Percentiles rank a stretch among this genome's conserved stretches.
Evolutionary conservation across 2,888 invertebrate species (phyloP).

Genomic region (Pteria penguin): DNA sequence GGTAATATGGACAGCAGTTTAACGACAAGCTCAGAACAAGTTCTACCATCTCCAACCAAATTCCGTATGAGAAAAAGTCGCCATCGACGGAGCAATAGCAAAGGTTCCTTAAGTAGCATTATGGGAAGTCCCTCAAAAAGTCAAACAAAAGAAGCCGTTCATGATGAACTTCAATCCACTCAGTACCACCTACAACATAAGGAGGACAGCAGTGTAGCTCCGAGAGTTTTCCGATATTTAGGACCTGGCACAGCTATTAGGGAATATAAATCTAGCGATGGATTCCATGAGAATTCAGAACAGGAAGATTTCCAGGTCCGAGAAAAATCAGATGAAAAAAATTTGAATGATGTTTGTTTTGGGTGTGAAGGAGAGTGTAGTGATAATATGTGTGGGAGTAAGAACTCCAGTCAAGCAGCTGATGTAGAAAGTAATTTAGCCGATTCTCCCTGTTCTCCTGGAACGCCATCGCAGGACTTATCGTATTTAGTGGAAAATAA

Average conservation of each 20-base stretch:
- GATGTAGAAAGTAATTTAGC: constrained; percentile 73
- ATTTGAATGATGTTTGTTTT: constrained; percentile 78
- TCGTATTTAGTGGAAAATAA: constrained; percentile 57
- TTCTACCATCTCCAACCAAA: constrained; percentile 73
- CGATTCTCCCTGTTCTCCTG: constrained; percentile 63
- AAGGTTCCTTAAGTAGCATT: constrained; percentile 72
- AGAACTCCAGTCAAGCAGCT: constrained; percentile 54
- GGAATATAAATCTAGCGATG: constrained; percentile 49
- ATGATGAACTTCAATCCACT: constrained; percentile 65
- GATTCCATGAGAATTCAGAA: neutral
- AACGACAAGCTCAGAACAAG: constrained; percentile 70
- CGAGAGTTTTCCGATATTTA: constrained; percentile 69
- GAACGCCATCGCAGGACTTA: constrained; percentile 54
- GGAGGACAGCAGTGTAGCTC: constrained; percentile 54
- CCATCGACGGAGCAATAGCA: constrained; percentile 78
- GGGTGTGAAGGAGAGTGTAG: constrained; percentile 77
- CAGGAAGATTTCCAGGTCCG: constrained; percentile 20
- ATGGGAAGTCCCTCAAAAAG: constrained; percentile 68
- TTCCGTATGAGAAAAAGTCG: constrained; percentile 75
- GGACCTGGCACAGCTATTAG: constrained; percentile 73
- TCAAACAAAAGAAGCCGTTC: constrained; percentile 70
- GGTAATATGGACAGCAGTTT: constrained; percentile 61
- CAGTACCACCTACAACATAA: constrained; percentile 57
- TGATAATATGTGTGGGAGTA: constrained; percentile 73
- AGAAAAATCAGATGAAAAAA: constrained; percentile 54